Percentiles rank a stretch among this genome's conserved stretches.
Conservation (phyloP, 1,140 invertebrate species). For the Ips nitidus region DNA sequence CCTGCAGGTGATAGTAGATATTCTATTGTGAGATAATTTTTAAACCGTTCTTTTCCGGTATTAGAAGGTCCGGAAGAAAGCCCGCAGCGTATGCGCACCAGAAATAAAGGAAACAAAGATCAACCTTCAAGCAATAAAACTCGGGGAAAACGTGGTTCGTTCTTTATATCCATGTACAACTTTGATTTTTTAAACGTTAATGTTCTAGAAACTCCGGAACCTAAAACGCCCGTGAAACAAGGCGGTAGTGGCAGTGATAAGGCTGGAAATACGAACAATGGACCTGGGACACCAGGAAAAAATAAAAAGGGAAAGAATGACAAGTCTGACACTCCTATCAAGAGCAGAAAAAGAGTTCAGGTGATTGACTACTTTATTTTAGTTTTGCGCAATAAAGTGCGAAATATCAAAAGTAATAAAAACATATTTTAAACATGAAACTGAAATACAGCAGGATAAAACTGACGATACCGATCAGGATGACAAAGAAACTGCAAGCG, state of each 20-base stretch:
- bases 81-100: constrained; percentile 83
- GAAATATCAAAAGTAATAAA: neutral
- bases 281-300: constrained; percentile 47
- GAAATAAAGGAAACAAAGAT: constrained; percentile 80
- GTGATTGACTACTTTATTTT: constrained; percentile 48
- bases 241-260: constrained; percentile 52
- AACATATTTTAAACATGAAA: neutral
- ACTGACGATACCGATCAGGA: constrained; percentile 57
- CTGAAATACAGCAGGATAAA: constrained; percentile 28
- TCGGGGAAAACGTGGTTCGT: constrained; percentile 49
- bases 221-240: constrained; percentile 58
- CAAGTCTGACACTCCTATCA: constrained; percentile 63
- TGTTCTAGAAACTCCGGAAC: constrained; percentile 65
- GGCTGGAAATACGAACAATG: constrained; percentile 44
- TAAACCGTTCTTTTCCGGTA: neutral
- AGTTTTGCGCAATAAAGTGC: neutral
- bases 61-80: constrained; percentile 73
- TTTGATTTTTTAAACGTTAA: neutral
- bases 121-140: constrained; percentile 56
- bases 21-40: neutral
- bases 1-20: constrained; percentile 35
- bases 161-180: neutral
- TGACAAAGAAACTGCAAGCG: constrained; percentile 63
- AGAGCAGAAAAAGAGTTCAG: constrained; percentile 71
- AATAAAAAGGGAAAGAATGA: constrained; percentile 53